Base-by-base conservation (phyloP, 2,113 vertebrate genomes). In the Donacobius atricapilla region DNA sequence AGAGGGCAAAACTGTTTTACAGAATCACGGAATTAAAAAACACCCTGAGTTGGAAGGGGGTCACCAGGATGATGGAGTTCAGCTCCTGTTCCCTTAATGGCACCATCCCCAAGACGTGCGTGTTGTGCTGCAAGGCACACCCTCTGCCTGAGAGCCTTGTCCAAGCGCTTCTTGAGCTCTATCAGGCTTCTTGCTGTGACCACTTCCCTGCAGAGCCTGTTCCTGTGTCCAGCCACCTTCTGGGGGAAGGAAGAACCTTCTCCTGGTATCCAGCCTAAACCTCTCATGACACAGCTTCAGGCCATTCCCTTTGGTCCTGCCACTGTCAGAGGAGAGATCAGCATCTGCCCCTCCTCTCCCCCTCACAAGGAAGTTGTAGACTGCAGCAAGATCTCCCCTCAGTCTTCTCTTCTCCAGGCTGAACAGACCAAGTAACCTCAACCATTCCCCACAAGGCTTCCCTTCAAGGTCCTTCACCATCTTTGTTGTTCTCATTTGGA, bases 271-370 rank as follows among this genome's bases (percentile, higher is more conserved):
- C 35, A 42, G 0, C 10, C 10, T 57, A 48, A 65, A 25, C 12
- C 23, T 48, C 1, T 3, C 16, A 5, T 35, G 24, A 20, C 13
- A 2, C 10, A 31, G 1, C 15, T 35, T 35, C 70, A 57, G 60
- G 8, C 8, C 24, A 24, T 40, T 28, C 4, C 11, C 15, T 48
- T 1, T 0, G 18, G 4, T 40, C 2, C n/a, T 47, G 40, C 40
- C 50, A 13, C n/a, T 40, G 57, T n/a, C 23, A 56, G 19, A 23
- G 27, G 3, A 25, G 5, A 56, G 9, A 28, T 56, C 40, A n/a
- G 24, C 19, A 20, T 1, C 24, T 48, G 15, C 7, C 12, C 18
- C 7, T 73, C 8, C 10, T 65, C 40, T 47, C 18, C 27, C 16
- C 39, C n/a, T 40, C 19, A 40, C 0, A 2, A 15, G 15, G 20